Conservation (phyloP, 2,113 vertebrate species). For the Smithornis capensis region DNA sequence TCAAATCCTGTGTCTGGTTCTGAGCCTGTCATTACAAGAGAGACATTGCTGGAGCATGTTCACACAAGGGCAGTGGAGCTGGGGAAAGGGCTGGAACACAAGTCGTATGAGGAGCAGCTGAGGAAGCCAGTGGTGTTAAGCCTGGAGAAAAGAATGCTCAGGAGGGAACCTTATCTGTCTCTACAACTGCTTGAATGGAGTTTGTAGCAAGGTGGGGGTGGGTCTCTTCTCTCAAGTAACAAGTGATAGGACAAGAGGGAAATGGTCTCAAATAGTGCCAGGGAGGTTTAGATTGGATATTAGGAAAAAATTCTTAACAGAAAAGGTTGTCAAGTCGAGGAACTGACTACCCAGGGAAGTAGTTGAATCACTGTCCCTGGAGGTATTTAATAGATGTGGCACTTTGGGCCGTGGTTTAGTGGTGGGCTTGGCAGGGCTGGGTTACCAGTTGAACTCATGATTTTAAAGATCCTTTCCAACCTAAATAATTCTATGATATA, state of each 20-base stretch:
- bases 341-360: neutral
- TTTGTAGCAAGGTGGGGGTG: fast-evolving
- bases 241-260: neutral
- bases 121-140: neutral
- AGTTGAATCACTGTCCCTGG: neutral
- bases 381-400: neutral
- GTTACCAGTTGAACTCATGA: neutral
- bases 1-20: neutral
- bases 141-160: neutral
- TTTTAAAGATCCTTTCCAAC: neutral
- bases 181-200: neutral
- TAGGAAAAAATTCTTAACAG: neutral
- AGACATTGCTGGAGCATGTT: neutral
- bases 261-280: neutral
- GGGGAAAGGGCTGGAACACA: neutral
- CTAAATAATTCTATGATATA: neutral
- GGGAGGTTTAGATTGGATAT: neutral
- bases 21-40: no score
- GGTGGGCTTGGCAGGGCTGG: neutral
- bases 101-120: neutral
- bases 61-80: fast-evolving
- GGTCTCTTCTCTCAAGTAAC: neutral
- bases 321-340: neutral
- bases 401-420: neutral
- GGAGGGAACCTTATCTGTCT: neutral